Evolutionary conservation across 2,888 invertebrate genomes (phyloP).

Genomic region (Chymomyza caudatula): DNA sequence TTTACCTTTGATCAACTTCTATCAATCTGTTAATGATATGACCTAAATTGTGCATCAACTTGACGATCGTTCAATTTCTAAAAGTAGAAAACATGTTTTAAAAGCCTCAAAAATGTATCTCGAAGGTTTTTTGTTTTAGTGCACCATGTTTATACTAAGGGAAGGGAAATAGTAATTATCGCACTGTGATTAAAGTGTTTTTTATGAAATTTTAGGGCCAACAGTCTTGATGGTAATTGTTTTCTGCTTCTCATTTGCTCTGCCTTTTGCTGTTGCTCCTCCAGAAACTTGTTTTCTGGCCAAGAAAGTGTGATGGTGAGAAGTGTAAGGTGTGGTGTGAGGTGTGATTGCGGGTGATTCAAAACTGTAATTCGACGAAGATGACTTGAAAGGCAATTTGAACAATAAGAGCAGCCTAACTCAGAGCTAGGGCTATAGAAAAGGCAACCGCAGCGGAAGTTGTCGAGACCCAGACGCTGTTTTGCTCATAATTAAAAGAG

Average conservation of each 20-base stretch:
- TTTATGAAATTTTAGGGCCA: conserved; percentile 29
- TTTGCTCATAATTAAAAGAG: conserved; percentile 66
- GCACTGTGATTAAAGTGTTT: conserved; percentile 15
- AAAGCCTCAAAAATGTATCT: not conserved
- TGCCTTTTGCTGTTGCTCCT: conserved; percentile 3
- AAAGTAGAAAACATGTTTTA: not conserved
- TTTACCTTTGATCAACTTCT: no score
- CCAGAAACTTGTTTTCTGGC: conserved; percentile 39
- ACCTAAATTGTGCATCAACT: no score
- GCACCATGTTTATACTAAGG: not conserved
- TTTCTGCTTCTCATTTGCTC: conserved; percentile 28
- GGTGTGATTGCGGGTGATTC: conserved; percentile 59
- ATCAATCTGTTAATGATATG: no score
- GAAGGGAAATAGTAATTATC: conserved; percentile 8
- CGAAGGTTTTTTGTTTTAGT: not conserved
- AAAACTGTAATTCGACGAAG: conserved; percentile 48
- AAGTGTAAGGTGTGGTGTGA: conserved; percentile 5
- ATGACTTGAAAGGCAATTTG: conserved; percentile 47
- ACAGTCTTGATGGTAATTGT: conserved; percentile 27
- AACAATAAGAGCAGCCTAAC: conserved; percentile 39
- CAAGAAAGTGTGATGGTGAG: conserved; percentile 13
- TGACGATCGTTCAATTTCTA: no score
- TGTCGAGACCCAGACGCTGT: conserved; percentile 66
- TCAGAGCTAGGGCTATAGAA: not conserved
- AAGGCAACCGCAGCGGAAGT: conserved; percentile 54